Base-by-base conservation (phyloP, 1,140 invertebrate species). In the Goniozus legneri region DNA sequence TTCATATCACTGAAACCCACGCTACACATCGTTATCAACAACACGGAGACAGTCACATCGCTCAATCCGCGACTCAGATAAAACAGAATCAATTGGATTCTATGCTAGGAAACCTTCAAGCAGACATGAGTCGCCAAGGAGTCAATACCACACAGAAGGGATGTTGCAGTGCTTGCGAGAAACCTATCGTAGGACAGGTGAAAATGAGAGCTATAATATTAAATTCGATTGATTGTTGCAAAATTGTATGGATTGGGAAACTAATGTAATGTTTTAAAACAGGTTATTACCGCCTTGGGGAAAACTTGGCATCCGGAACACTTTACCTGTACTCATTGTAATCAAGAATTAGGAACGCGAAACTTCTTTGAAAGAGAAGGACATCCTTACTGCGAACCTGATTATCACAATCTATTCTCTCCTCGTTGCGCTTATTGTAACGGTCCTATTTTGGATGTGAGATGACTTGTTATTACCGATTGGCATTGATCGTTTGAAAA, bases 251-350 rank as follows among this genome's bases (percentile, higher is more conserved):
- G n/a, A n/a, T n/a, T n/a, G n/a, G n/a, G n/a, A n/a, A n/a, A n/a
- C n/a, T n/a, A n/a, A n/a, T n/a, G n/a, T n/a, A n/a, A n/a, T 37
- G 8, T 42, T 34, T 15, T 30, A 38, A 33, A 41, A 10, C 78
- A 88, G 82, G 89, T 93, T 40, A 91, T 97, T 57, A 97, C 95
- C 22, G 97, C 97, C 1, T 67, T 99, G 56, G 97, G 96, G 19
- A 92, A 95, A 75, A 97, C 95, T n/a, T 99, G 95, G 95, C 97
- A 99, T 76, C 95, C 96, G 8, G 96, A 99, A 77, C 97, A 99
- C 73, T 99, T 99, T 76, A 91, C 87, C 3, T 99, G 97, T 80
- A 89, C 88, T 43, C 94, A 98, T 68, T 99, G 97, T 81, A 91
- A 89, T 46, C 88, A 95, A 64, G 93, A 97, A 73, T 76, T 99